phyloP scores from a whole-genome alignment of 2,797 vertebrate species.

The Balearica regulorum region DNA sequence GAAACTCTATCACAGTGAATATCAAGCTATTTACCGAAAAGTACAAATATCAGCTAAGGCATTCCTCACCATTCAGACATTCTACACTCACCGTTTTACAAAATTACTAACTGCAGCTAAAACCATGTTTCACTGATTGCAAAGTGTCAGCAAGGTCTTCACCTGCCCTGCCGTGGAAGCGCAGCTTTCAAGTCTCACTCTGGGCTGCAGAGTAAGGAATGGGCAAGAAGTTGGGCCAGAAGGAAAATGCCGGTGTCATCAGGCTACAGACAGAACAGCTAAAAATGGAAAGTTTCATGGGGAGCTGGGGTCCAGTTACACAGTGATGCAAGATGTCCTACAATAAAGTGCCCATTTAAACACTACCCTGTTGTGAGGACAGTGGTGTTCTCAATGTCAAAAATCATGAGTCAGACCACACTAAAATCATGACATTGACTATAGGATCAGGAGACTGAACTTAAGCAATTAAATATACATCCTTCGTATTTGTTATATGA shows the following conservation, averaged over 20 bases:
- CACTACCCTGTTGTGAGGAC: background rate
- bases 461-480: background rate
- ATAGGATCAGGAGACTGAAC: background rate
- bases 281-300: conserved; percentile 64
- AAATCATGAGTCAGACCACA: background rate
- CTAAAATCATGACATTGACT: background rate
- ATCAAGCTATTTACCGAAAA: background rate
- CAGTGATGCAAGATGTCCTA: background rate
- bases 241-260: conserved; percentile 47
- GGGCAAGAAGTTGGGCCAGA: background rate
- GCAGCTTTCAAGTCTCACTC: background rate
- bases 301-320: conserved; percentile 62
- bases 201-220: conserved; percentile 11
- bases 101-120: background rate
- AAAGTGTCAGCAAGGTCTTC: background rate
- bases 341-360: background rate
- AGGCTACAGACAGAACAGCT: conserved; percentile 24
- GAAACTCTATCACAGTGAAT: background rate
- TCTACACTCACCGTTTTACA: background rate
- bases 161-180: background rate
- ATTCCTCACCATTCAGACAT: background rate
- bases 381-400: background rate
- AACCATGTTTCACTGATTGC: background rate
- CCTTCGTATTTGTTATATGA: background rate
- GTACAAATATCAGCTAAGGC: background rate